Percentiles rank a stretch among this genome's conserved stretches.
Conservation (phyloP, 2,797 vertebrate species). For the Ctenopoma multispine region DNA sequence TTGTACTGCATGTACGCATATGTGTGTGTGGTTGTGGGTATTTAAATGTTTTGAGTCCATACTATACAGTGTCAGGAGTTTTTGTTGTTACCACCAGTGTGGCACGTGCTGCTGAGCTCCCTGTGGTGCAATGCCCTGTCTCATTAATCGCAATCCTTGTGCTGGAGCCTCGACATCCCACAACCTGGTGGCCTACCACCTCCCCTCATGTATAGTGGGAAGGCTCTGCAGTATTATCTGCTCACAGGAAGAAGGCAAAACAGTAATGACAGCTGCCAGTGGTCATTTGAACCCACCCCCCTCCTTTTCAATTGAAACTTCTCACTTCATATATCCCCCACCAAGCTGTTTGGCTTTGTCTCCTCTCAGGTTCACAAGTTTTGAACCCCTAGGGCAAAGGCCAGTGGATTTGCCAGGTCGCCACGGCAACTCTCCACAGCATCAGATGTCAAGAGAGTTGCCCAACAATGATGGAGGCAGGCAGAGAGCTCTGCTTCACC, state of each 20-base stretch:
- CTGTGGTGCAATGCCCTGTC: slow-evolving; percentile 66
- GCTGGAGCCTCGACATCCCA: slow-evolving; percentile 74
- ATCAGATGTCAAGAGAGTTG: slow-evolving; percentile 78
- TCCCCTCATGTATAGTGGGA: slow-evolving; percentile 51
- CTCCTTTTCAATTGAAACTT: slow-evolving; percentile 40
- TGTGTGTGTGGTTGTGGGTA: not conserved
- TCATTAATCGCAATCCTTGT: slow-evolving; percentile 79
- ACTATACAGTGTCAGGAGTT: slow-evolving; percentile 36
- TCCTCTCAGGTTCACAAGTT: slow-evolving; percentile 73
- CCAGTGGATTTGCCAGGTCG: slow-evolving; percentile 78
- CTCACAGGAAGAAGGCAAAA: slow-evolving; percentile 57
- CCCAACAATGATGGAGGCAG: slow-evolving; percentile 71
- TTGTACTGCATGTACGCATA: not conserved
- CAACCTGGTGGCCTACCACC: slow-evolving; percentile 75
- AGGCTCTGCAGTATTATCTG: slow-evolving; percentile 62
- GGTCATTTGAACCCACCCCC: slow-evolving; percentile 63
- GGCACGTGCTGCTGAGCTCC: slow-evolving; percentile 70
- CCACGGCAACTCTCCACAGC: slow-evolving; percentile 78
- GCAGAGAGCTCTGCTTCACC: slow-evolving; percentile 51
- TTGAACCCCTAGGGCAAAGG: slow-evolving; percentile 80
- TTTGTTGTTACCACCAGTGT: slow-evolving; percentile 60
- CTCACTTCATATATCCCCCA: slow-evolving; percentile 46
- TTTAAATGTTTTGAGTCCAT: slow-evolving; percentile 5
- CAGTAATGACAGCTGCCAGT: slow-evolving; percentile 75
- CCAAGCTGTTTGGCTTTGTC: slow-evolving; percentile 59